These are phyloP conservation scores for Uria lomvia DNA, from an alignment of 2,113 vertebrate species.

Conservation along the genomic window DNA sequence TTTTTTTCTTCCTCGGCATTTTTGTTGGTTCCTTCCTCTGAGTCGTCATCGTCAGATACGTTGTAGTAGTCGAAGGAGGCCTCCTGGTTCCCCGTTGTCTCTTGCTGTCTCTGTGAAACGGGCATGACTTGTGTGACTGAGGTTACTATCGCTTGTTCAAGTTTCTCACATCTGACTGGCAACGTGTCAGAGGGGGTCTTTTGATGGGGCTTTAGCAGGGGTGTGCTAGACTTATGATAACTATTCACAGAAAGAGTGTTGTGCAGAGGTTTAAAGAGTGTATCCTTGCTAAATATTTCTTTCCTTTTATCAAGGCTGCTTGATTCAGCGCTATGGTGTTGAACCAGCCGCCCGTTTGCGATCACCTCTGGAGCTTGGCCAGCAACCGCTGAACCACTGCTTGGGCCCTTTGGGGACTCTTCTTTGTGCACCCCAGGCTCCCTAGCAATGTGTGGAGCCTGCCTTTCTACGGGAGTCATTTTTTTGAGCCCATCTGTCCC, in stretches of 20 bases:
- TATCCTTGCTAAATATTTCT: slow-evolving; percentile 96
- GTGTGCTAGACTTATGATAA: slow-evolving; percentile 89
- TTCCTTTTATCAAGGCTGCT: slow-evolving; percentile 89
- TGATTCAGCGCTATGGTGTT: slow-evolving; percentile 81
- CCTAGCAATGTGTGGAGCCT: slow-evolving; percentile 82
- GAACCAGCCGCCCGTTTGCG: slow-evolving; percentile 82
- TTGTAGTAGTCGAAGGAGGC: slow-evolving; percentile 97
- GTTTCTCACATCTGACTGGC: slow-evolving; percentile 83
- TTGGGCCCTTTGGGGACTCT: slow-evolving; percentile 83
- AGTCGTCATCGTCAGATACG: slow-evolving; percentile 92
- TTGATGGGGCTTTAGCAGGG: slow-evolving; percentile 84
- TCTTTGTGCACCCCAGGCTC: slow-evolving; percentile 85
- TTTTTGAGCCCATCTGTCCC: slow-evolving; percentile 82
- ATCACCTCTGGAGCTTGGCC: slow-evolving; percentile 77
- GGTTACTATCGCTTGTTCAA: slow-evolving; percentile 84
- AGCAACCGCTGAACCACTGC: slow-evolving; percentile 62
- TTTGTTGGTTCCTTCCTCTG: slow-evolving; percentile 88
- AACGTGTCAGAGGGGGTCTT: slow-evolving; percentile 82
- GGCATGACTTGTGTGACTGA: slow-evolving; percentile 76
- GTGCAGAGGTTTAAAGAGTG: slow-evolving; percentile 92
- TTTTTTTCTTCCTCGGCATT: slow-evolving; percentile 79
- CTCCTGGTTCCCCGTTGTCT: slow-evolving; percentile 80
- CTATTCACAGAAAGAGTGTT: slow-evolving; percentile 90
- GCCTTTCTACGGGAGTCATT: slow-evolving; percentile 80
- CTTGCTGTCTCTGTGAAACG: slow-evolving; percentile 83